These are phyloP conservation scores for Actinemys pallida DNA, from an alignment of 2,113 vertebrate species.

Conservation along the genomic window DNA sequence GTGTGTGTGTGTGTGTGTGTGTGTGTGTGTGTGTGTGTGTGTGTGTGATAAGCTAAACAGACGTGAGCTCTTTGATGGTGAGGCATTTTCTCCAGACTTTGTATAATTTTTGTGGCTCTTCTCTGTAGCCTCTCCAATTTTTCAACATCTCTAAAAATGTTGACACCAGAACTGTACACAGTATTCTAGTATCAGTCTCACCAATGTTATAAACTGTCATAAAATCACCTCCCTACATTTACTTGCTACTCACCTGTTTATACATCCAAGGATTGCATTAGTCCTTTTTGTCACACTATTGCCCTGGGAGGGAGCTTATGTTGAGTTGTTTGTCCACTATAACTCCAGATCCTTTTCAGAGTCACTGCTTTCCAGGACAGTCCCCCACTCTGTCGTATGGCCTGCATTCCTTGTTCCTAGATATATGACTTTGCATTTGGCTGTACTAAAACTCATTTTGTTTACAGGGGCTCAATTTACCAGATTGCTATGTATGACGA, in stretches of 20 bases:
- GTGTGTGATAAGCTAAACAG: not conserved
- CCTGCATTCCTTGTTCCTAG: not conserved
- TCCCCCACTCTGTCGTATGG: accelerated
- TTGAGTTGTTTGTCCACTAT: not conserved
- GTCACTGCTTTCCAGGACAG: not conserved
- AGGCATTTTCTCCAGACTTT: not conserved
- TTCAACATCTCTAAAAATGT: not conserved
- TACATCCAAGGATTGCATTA: not conserved
- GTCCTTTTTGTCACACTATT: not conserved
- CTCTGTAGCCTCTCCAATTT: not conserved
- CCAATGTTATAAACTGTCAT: not conserved
- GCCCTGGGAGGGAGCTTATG: accelerated
- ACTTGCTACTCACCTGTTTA: not conserved
- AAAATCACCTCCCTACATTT: not conserved
- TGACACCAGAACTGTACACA: accelerated
- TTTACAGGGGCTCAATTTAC: not conserved
- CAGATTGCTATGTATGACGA: not conserved
- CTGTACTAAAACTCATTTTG: not conserved
- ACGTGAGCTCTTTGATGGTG: not conserved
- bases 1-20: no score
- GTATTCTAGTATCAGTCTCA: accelerated
- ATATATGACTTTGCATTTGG: not conserved
- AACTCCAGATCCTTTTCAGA: not conserved
- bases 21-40: no score
- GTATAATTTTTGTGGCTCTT: not conserved